Evolutionary conservation across 1,140 invertebrate species (phyloP), one percentile per base, ranked within the genome.

Genomic region (Drosophila kanapiae): DNA sequence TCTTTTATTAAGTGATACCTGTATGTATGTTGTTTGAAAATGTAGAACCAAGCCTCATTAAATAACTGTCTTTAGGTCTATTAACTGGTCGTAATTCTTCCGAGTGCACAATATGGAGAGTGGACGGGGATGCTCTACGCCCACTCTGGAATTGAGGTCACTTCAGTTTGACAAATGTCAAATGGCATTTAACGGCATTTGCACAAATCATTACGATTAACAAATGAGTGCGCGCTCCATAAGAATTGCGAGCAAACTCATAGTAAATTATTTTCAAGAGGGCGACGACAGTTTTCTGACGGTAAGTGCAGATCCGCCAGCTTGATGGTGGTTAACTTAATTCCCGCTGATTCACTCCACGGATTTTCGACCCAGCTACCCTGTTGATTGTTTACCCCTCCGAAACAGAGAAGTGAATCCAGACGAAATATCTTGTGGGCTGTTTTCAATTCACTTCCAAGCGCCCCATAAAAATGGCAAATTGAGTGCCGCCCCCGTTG

Each of bases 141-240:
- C 38, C 61, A 58, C 38, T 77, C 16, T n/a, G 11, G 33, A 63
- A 60, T 72, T 51, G 27, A 72, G 70, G 76, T 59, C 77, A 74
- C 60, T 56, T 58, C 63, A 43, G 47, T 38, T 65, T 80, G 65
- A 78, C 69, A 75, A 88, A 88, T 84, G 84, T 85, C 85, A 90
- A 88, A 85, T 78, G 76, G 65, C 83, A 82, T 87, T 84, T 84
- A 84, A 72, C 77, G 75, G 58, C 75, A 82, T 86, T 88, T 88
- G 81, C 85, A 90, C 85, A 88, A 90, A 88, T 88, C 81, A 88
- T 88, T 88, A 84, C 77, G 84, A 90, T 90, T 90, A 88, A 82
- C 85, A 81, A 88, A 90, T 87, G 81, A 65, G 63, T 16, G 67
- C 38, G 8, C 38, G 33, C 23, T 67, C 33, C 38, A 23, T n/a